Conservation (phyloP, 2,113 vertebrate species). For the Picathartes gymnocephalus region DNA sequence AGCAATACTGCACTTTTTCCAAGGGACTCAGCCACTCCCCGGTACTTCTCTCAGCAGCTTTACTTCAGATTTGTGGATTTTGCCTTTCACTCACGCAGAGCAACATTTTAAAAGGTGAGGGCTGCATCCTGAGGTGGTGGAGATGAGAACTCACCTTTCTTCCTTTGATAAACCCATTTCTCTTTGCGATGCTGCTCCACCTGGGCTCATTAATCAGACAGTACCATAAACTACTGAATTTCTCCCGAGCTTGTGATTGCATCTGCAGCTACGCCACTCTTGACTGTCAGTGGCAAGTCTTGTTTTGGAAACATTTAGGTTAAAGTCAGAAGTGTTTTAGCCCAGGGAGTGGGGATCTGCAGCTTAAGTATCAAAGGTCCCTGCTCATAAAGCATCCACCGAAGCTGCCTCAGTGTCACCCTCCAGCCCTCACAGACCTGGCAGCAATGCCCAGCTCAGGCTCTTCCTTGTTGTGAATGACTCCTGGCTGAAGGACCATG, state of each 20-base stretch:
- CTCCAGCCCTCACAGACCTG: neutral
- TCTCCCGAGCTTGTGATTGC: neutral
- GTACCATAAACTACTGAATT: neutral
- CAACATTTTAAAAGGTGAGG: neutral
- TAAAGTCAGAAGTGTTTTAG: neutral
- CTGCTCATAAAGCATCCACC: rapidly evolving
- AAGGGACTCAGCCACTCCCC: neutral
- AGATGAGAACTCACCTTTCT: neutral
- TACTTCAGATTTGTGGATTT: neutral
- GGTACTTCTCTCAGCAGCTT: neutral
- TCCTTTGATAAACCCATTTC: neutral
- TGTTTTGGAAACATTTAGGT: neutral
- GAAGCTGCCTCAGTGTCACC: rapidly evolving
- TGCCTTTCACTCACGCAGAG: neutral
- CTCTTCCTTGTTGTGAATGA: neutral
- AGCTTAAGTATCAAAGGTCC: neutral
- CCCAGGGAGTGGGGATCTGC: neutral
- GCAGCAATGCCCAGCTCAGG: neutral
- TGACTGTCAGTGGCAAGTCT: neutral
- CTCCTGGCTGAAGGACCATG: neutral
- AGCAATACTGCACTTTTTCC: neutral
- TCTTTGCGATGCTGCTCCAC: rapidly evolving
- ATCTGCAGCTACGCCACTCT: neutral
- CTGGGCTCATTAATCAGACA: neutral
- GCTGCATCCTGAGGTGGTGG: neutral